These are phyloP conservation scores for Syrrhaptes paradoxus DNA, from an alignment of 2,113 vertebrate species.

Conservation along the genomic window DNA sequence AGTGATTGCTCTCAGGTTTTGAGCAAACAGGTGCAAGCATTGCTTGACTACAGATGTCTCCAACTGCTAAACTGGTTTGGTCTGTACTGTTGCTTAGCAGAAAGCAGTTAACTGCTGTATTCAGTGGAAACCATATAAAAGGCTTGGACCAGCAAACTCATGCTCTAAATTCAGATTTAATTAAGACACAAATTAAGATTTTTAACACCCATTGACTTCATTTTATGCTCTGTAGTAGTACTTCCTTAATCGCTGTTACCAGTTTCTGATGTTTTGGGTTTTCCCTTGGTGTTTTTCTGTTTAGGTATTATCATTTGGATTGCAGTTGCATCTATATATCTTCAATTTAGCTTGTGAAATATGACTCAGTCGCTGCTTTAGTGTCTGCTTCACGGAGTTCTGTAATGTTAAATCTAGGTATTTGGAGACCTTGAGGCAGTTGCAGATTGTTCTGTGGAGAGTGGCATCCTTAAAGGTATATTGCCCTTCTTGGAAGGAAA, in stretches of 20 bases:
- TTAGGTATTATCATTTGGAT: neutral
- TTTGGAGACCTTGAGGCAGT: neutral
- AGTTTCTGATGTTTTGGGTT: neutral
- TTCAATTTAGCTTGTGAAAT: neutral
- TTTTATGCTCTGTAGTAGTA: neutral
- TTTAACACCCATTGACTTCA: neutral
- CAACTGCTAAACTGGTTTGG: constrained; percentile 41
- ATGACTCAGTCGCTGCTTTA: neutral
- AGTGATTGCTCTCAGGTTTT: neutral
- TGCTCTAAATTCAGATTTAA: neutral
- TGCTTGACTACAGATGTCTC: neutral
- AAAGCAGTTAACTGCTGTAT: neutral
- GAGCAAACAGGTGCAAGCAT: neutral
- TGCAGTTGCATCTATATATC: neutral
- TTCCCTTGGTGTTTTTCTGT: neutral
- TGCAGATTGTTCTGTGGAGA: neutral
- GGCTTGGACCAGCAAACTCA: neutral
- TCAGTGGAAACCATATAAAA: neutral
- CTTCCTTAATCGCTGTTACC: neutral
- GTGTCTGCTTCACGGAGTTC: neutral
- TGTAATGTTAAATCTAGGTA: neutral
- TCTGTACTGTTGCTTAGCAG: constrained; percentile 20
- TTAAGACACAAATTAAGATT: neutral
- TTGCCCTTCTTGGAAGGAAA: neutral
- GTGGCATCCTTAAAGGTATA: neutral